Evolutionary conservation across 2,113 vertebrate species (phyloP).

Genomic region (Rhipidura dahli): DNA sequence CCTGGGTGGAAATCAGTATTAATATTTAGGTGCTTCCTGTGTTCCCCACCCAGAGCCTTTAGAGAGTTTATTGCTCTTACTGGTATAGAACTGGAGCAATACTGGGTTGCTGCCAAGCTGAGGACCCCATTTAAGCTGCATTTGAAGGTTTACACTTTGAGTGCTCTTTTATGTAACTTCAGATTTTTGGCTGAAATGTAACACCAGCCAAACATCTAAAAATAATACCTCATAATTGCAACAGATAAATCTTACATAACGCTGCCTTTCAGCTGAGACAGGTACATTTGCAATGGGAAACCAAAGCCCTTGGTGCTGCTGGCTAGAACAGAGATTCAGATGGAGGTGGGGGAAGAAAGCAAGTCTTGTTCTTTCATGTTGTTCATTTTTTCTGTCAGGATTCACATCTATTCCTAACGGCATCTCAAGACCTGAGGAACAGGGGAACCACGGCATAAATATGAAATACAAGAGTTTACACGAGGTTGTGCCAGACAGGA

Average conservation of each 20-base stretch:
- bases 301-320: not conserved
- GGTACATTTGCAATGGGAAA: not conserved
- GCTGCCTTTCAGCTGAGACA: not conserved
- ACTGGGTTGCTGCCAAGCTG: not conserved
- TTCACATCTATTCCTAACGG: not conserved
- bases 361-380: not conserved
- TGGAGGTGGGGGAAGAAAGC: not conserved
- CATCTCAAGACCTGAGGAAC: not conserved
- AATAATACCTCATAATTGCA: slow-evolving; percentile 29
- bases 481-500: not conserved
- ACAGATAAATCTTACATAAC: not conserved
- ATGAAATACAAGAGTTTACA: not conserved
- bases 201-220: not conserved
- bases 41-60: not conserved
- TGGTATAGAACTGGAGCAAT: not conserved
- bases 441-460: not conserved
- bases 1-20: not conserved
- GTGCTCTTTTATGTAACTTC: slow-evolving; percentile 6
- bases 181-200: slow-evolving; percentile 3
- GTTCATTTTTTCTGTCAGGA: not conserved
- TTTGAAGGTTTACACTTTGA: slow-evolving; percentile 21
- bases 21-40: not conserved
- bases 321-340: not conserved
- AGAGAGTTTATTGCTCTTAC: not conserved
- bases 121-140: slow-evolving; percentile 7